phyloP scores from a whole-genome alignment of 2,888 invertebrate species.

The Platycnemis pennipes region DNA sequence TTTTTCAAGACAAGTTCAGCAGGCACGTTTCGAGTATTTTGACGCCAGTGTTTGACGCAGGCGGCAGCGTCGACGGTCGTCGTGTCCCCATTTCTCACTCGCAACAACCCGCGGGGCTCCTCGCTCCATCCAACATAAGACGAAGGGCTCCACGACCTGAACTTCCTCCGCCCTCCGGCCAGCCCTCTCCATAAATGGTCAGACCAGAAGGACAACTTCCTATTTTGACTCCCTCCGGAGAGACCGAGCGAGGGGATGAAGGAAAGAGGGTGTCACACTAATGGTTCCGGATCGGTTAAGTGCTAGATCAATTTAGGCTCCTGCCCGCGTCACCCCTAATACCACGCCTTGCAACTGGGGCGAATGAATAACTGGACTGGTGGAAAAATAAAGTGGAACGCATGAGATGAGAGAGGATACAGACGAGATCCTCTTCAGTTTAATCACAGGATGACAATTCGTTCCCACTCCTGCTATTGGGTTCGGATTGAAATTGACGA shows the following conservation, averaged over 20 bases:
- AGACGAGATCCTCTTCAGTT: not conserved
- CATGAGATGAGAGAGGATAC: not conserved
- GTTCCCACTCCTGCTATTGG: not conserved
- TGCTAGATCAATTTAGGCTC: not conserved
- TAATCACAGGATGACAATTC: not conserved
- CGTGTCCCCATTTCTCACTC: not conserved
- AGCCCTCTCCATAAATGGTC: not conserved
- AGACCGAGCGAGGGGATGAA: not conserved
- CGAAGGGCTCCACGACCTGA: not conserved
- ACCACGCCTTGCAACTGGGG: not conserved
- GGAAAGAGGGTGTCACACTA: not conserved
- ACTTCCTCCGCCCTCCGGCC: not conserved
- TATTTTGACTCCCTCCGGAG: not conserved
- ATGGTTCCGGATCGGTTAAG: slow-evolving; percentile 21
- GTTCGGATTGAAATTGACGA: not conserved
- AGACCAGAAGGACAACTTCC: not conserved
- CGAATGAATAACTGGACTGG: not conserved
- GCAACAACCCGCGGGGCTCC: not conserved
- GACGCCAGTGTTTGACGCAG: not conserved
- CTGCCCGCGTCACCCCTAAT: not conserved
- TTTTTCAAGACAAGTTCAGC: not conserved
- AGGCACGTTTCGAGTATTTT: not conserved
- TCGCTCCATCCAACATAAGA: not conserved
- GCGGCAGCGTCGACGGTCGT: not conserved
- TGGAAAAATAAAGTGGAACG: not conserved